phyloP scores from a whole-genome alignment of 2,113 vertebrate genomes.

The Reinhardtius hippoglossoides region DNA sequence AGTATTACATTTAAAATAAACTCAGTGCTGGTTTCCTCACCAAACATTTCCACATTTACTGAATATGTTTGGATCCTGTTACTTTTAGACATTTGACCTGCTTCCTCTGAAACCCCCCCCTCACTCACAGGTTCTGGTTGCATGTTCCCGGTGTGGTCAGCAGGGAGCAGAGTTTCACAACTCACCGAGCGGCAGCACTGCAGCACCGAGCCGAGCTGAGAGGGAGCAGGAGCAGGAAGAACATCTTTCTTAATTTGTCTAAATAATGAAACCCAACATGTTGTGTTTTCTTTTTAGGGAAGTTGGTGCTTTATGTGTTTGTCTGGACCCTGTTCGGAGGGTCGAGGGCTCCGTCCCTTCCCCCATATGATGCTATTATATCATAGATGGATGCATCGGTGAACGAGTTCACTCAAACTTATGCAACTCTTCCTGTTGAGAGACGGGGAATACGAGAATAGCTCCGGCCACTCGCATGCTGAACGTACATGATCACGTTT shows the following conservation, averaged over 20 bases:
- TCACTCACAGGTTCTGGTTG: not conserved
- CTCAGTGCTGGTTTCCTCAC: no score
- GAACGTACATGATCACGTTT: not conserved
- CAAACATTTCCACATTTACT: no score
- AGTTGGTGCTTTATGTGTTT: slow-evolving; percentile 7
- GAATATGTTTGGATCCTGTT: no score
- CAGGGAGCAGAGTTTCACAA: slow-evolving; percentile 53
- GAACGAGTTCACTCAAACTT: slow-evolving; percentile 31
- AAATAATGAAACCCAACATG: not conserved
- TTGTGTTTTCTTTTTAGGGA: not conserved
- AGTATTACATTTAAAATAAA: no score
- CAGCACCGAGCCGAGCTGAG: not conserved
- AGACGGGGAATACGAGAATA: not conserved
- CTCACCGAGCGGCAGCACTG: not conserved
- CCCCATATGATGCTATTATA: not conserved
- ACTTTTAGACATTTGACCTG: no score
- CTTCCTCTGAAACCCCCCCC: not conserved
- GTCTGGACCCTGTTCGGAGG: not conserved
- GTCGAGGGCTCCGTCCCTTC: not conserved
- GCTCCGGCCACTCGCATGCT: not conserved
- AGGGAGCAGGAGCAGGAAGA: not conserved
- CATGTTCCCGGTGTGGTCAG: slow-evolving; percentile 16
- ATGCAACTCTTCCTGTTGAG: slow-evolving; percentile 5
- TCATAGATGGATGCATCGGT: slow-evolving; percentile 4
- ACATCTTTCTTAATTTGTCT: not conserved